Evolutionary conservation across 2,797 vertebrate genomes (phyloP), one percentile per base, ranked within the genome.

Genomic region (Macroramphosus scolopax): DNA sequence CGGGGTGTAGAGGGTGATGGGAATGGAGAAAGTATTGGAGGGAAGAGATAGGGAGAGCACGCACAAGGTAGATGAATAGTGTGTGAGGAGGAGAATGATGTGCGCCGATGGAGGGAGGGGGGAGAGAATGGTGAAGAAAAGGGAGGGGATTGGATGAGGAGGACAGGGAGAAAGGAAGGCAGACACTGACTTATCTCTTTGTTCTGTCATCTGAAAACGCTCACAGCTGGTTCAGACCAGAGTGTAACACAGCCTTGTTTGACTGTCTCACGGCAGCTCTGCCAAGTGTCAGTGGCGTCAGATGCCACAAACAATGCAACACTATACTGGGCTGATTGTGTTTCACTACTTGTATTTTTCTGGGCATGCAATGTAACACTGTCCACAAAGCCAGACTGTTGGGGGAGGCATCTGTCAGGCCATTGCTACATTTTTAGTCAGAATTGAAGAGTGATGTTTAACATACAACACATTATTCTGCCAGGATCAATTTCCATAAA

Each of bases 291-390:
- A 8, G 44, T 63, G 60, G 79, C 75, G 30, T 83, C 80, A 71
- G 75, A 85, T 83, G 78, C 77, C 76, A 68, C 81, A 75, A 84
- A 87, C 83, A 83, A 75, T 82, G 85, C 68, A 84, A 85, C 22
- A 66, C 78, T 82, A 85, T 31, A 84, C 75, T 56, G 50, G 64
- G 56, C 74, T 53, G 82, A 78, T 83, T 82, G 77, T 77, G 78
- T 85, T 86, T 81, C 81, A 74, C 63, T 54, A 43, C 51, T 75
- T 80, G 70, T 68, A 40, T 78, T 68, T 69, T 73, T 68, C 54
- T 38, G 20, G 56, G 43, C 56, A 75, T 59, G 72, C 79, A 83
- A 81, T 60, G 51, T 58, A 68, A 83, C 70, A 64, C 78, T 71
- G 59, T 66, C 40, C 57, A 57, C 56, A 68, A 58, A 68, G 57